A percentile compares a stretch with the other conserved stretches of the same genome.
Conservation (phyloP, 2,113 vertebrate species). For the Synchiropus splendidus region DNA sequence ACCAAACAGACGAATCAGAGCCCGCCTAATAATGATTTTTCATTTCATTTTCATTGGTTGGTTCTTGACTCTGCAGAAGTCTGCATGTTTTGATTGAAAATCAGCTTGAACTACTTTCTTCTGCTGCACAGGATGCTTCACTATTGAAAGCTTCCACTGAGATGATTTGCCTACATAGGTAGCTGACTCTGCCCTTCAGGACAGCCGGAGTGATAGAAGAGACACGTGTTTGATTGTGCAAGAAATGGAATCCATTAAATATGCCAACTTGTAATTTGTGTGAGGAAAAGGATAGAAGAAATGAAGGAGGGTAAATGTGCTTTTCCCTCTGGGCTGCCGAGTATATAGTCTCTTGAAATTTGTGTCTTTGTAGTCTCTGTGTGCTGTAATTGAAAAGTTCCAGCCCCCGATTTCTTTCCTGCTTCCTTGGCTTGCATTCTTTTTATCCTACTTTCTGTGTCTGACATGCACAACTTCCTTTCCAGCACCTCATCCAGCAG, state of each 20-base stretch:
- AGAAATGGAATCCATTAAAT: slow-evolving; percentile 51
- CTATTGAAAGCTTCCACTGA: slow-evolving; percentile 11
- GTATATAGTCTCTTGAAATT: slow-evolving; percentile 58
- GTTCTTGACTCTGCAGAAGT: no score
- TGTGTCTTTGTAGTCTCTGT: slow-evolving; percentile 62
- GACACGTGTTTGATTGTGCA: slow-evolving; percentile 32
- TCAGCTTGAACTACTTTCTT: slow-evolving; percentile 15
- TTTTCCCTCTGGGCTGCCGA: slow-evolving; percentile 55
- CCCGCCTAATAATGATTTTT: no score
- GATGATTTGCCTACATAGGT: slow-evolving; percentile 22
- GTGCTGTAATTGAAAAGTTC: slow-evolving; percentile 65
- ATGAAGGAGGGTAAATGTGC: slow-evolving; percentile 53
- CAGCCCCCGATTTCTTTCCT: slow-evolving; percentile 26
- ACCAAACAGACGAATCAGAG: no score
- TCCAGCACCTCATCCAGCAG: slow-evolving; percentile 16
- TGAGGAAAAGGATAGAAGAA: slow-evolving; percentile 29
- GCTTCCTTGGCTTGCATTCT: slow-evolving; percentile 23
- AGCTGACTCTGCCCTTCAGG: slow-evolving; percentile 19
- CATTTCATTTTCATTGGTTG: no score
- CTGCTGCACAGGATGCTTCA: slow-evolving; percentile 14
- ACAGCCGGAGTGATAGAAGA: slow-evolving; percentile 38
- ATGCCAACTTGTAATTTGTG: slow-evolving; percentile 51
- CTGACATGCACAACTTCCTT: slow-evolving; percentile 24
- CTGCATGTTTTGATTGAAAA: no score
- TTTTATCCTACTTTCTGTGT: slow-evolving; percentile 22